Percentiles rank a stretch among this genome's conserved stretches.
Conservation (phyloP, 2,888 invertebrate species). For the Pristionchus fissidentatus region DNA sequence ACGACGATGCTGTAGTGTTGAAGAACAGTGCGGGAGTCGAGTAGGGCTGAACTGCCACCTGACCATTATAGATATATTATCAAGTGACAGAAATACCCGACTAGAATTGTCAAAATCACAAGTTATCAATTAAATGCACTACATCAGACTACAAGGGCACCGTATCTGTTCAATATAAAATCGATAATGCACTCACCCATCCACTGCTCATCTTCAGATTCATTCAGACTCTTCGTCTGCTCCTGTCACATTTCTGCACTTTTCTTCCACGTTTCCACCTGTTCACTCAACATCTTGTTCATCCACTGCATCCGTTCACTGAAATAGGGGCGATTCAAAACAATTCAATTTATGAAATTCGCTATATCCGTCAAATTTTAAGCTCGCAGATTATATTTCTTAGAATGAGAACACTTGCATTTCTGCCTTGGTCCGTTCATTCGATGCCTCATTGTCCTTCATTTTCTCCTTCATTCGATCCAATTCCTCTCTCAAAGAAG, state of each 20-base stretch:
- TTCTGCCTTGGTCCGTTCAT: background rate
- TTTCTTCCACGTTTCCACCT: slow-evolving; percentile 9
- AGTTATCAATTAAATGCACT: too few species aligned
- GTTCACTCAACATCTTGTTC: background rate
- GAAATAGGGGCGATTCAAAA: background rate
- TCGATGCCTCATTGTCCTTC: background rate
- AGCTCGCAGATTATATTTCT: background rate
- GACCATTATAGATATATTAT: background rate
- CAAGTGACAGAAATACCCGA: background rate
- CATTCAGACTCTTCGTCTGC: background rate
- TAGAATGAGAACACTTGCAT: background rate
- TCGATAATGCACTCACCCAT: background rate
- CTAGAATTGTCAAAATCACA: background rate
- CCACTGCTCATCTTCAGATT: background rate
- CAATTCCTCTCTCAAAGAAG: background rate
- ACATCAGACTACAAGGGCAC: too few species aligned
- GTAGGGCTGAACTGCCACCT: background rate
- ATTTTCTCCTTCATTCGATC: background rate
- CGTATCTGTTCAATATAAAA: too few species aligned
- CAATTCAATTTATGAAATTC: background rate
- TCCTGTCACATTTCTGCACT: slow-evolving; percentile 15
- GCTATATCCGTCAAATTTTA: background rate
- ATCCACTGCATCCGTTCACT: slow-evolving; percentile 5
- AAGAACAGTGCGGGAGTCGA: background rate
- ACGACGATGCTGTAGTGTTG: background rate